Base-by-base conservation (phyloP, 2,797 vertebrate genomes). In the Bovichtus variegatus region DNA sequence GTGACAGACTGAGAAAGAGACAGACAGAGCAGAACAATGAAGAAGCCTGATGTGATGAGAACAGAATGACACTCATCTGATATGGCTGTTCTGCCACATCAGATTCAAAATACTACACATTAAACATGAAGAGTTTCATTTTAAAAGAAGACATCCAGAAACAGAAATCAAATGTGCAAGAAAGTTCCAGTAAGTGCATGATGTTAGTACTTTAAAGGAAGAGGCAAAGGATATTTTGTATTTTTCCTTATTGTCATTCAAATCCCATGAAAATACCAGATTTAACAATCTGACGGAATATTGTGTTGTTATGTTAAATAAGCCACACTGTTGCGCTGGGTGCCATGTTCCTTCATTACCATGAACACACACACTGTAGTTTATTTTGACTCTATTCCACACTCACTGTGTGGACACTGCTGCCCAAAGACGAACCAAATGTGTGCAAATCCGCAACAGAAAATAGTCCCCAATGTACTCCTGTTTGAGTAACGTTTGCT, bases 31-130 rank as follows among this genome's bases (percentile, higher is more conserved):
- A 69, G 36, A 38, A 34, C 41, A 51, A 74, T 71, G 71, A 81
- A 69, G 58, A 81, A 79, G 68, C 34, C 57, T 73, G 68, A 72
- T 60, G 51, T 64, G 70, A 62, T 64, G 36, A 74, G 27, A 60
- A 76, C 74, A 76, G 29, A 36, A 9, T 29, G 76, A 66, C 53
- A 64, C 2, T 55, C 49, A 71, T 71, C 55, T 66, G 65, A 81
- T 75, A 49, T 9, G 13, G 12, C 51, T 60, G 18, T 29, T 67
- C 27, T 41, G 59, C 43, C 68, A 70, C 66, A 80, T 83, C 71
- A 64, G 53, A 78, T 71, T 53, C 2, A 29, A 40, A 74, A 60
- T 9, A 16, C 40, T 47, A 76, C 58, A 53, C 13, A 38, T 41
- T 36, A 58, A 58, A 31, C 57, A 46, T 5, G 9, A 43, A 21